Evolutionary conservation across 92 coral and sea anemone species (phyloP), one percentile per base, ranked within the genome.

Genomic region (Pocillopora meandrina): DNA sequence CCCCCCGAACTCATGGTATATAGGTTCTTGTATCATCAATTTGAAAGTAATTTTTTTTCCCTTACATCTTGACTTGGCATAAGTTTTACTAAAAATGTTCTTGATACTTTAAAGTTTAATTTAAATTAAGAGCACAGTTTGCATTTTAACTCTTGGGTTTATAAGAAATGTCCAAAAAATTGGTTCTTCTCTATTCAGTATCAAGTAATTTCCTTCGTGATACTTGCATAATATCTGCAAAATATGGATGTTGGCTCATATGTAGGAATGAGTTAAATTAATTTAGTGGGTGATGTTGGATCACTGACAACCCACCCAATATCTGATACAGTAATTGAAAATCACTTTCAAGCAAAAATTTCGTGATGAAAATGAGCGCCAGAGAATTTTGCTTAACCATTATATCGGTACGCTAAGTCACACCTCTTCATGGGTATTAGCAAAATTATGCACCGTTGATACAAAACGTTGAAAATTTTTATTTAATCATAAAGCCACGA

Each of bases 221-320:
- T 33, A 1, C 47, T 18, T 15, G 73, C 47, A 64, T 64, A 3
- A 64, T 42, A 42, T 64, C 19, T 34, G 20, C 74, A 36, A 69
- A 35, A 13, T 35, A 33, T 15, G 19, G 16, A 36, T 69, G 35
- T 26, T 59, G 52, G 52, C 4, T 59, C 3, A 34, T 12, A 17
- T 33, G 74, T 15, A 16, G 20, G 10, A 35, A 42, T 42, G 52
- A 42, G 52, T 42, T 55, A 70, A 14, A 6, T 70, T 35, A 70
- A 35, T 15, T 70, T 31, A 70, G 74, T 17, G 23, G 42, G 47
- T 35, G 23, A 77, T 77, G 71, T 61, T 61, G 71, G 71, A 42
- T 36, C 74, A 35, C 55, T 42, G 9, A 16, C 56, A 70, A 9
- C 21, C n/a, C n/a, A 9, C 56, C 13, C 58, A 58, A 74, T 74